A percentile compares a stretch with the other conserved stretches of the same genome.
These are phyloP conservation scores for Hymenopus coronatus DNA, from an alignment of 2,888 invertebrate species.

Conservation along the genomic window DNA sequence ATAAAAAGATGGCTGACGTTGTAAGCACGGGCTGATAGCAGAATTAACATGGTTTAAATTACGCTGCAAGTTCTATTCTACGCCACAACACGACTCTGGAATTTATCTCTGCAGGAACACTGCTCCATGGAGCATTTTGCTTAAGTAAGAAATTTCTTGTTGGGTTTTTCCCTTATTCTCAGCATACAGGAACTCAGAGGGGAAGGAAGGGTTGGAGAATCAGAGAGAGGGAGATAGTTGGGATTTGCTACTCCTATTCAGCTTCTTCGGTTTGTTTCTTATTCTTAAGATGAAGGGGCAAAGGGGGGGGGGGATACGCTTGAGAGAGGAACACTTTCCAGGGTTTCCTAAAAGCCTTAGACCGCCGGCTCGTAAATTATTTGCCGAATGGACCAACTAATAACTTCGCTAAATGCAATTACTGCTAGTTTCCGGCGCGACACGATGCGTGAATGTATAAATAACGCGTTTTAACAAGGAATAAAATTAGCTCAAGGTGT, in stretches of 20 bases:
- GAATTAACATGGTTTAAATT: neutral
- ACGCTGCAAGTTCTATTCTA: neutral
- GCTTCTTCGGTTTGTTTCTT: slow-evolving; percentile 13
- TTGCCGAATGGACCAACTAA: slow-evolving; percentile 20
- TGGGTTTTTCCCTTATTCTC: neutral
- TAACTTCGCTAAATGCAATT: slow-evolving; percentile 30
- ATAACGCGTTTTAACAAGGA: slow-evolving; percentile 16
- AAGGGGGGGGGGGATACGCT: neutral
- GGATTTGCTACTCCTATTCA: neutral
- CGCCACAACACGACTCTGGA: neutral
- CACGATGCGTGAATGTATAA: slow-evolving; percentile 17
- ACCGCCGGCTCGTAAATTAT: slow-evolving; percentile 27
- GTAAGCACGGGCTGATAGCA: neutral
- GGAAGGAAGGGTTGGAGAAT: neutral
- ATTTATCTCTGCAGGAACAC: neutral
- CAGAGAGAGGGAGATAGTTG: neutral
- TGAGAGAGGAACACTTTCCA: neutral
- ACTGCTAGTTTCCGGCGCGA: slow-evolving; percentile 17
- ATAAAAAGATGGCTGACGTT: neutral
- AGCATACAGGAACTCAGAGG: no score
- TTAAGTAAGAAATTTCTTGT: slow-evolving; percentile 11
- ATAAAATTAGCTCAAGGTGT: neutral
- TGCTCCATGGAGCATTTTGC: neutral
- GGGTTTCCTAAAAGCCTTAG: neutral
- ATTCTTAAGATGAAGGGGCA: neutral